Evolutionary conservation across 2,797 vertebrate genomes (phyloP), one percentile per base, ranked within the genome.

Genomic region (Danio kyathit): DNA sequence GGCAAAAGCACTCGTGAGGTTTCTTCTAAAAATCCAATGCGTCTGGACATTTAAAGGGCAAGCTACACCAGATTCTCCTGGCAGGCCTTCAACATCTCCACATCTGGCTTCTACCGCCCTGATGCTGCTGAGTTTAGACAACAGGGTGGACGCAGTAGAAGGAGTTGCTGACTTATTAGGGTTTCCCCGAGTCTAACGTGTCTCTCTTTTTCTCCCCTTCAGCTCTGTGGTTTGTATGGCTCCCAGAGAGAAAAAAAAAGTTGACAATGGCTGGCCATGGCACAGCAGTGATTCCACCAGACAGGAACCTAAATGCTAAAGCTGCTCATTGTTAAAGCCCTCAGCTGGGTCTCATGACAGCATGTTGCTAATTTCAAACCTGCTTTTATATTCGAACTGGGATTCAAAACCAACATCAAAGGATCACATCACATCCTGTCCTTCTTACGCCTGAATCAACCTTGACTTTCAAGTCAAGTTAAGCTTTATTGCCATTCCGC

Each of bases 301-400:
- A 82, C 78, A 79, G 85, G 85, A 87, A 82, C 74, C 66, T 57
- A 79, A 75, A 79, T 6, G 43, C 40, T 21, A 43, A 56, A 56
- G 46, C 76, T 56, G 73, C 52, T 83, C 52, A 85, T 85, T 86
- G 84, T 85, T 82, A 41, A 64, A 64, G 43, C 59, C 46, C 75
- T 84, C 63, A 29, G 49, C 61, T 56, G 49, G 74, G 54, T 70
- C 71, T 80, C 49, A n/a, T 60, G 19, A 72, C 73, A 46, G 61
- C 41, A 51, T 71, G 64, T 65, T 81, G 66, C 79, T 85, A 83
- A 81, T 83, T 85, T 79, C 74, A 56, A 84, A 69, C 38, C 11
- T 51, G 64, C 57, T 82, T 76, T 79, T 83, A 71, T 52, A 29
- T 74, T 74, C 61, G 43, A 74, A 66, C 29, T 59, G 63, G 65